Base-by-base conservation (phyloP, 2,888 invertebrate genomes). In the Lasioglossum morio region DNA sequence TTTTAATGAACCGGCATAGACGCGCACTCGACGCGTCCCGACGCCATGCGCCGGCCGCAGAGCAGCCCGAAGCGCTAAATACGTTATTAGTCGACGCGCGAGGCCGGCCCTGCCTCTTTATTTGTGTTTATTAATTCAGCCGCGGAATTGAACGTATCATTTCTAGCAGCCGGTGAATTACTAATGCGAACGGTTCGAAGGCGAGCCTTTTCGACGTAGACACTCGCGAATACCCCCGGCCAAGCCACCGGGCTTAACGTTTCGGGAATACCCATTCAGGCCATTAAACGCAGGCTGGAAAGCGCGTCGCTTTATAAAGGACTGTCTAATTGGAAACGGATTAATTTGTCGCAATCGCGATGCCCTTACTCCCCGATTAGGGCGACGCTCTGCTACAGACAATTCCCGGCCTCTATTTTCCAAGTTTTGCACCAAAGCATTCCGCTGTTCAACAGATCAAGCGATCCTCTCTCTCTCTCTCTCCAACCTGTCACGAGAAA, bases 1-100 rank as follows among this genome's bases (percentile, higher is more conserved):
- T 94, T 94, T 95, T 95, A 95, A 95, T 94, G 94, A 95, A 94
- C 92, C 92, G 89, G 88, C 91, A 90, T 91, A 91, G 91, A 92
- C 92, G 89, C 84, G 86, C 81, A 72, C 84, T 84, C 81, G 83
- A 80, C 85, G 27, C 85, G 89, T 90, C 87, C 89, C 89, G 89
- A 88, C 92, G 37, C 34, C 53, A 23, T 84, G 73, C 88, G 73
- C 84, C 66, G 57, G 76, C 76, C 76, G 46, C 82, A 86, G 3
- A 34, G 53, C 82, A 84, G 60, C 81, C 88, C 82, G 91, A 92
- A 93, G 90, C 92, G 91, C 93, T 94, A 94, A 94, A 94, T 94
- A 94, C 94, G 91, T 94, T 94, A 94, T 94, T 94, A 94, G 94
- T 93, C 93, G 92, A 3, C 53, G 90, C 75, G 63, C 84, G 87